Evolutionary conservation across 2,113 vertebrate genomes (phyloP), one percentile per base, ranked within the genome.

Genomic region (Crotalus tigris): DNA sequence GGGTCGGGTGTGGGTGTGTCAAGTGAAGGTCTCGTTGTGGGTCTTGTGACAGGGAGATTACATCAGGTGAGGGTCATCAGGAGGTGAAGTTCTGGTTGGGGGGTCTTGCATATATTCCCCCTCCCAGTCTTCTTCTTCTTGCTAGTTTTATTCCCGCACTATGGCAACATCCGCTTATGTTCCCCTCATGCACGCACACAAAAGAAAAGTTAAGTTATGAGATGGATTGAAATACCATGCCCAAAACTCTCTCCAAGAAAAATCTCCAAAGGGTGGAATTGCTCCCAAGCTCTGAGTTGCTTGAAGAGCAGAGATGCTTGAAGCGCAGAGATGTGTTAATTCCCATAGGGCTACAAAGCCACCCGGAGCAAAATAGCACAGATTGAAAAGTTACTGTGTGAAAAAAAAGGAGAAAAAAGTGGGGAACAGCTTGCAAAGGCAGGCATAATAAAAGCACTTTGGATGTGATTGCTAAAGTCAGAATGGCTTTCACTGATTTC

Each of bases 401-500:
- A 26, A 44, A 44, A 5, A 44, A n/a, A 4, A 23, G 19, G 3
- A 51, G 57, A 2, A 17, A 1, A 4, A 5, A 17, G 6, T 4
- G 4, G 6, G 46, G 2, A 87, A 17, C n/a, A 57, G 5, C 53
- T 33, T 89, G 55, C 55, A 81, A 39, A 44, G 1, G 7, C 3
- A 2, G 33, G 17, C 75, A 81, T 29, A 75, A 55, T 75, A 92
- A 44, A 92, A 88, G 75, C 29, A 87, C 87, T 86, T 90, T 12
- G 57, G 88, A 54, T 51, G 46, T 53, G 57, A 93, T 86, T 90
- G 69, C 75, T 61, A 13, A 64, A 93, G 92, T 93, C 88, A 86
- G 46, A 90, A 93, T 54, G 75, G 61, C 88, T 90, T 93, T 85
- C 75, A 93, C 64, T 93, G 92, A 93, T 90, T 93, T 86, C 7